phyloP scores from a whole-genome alignment of 1,140 invertebrate species.

The Portunus trituberculatus region DNA sequence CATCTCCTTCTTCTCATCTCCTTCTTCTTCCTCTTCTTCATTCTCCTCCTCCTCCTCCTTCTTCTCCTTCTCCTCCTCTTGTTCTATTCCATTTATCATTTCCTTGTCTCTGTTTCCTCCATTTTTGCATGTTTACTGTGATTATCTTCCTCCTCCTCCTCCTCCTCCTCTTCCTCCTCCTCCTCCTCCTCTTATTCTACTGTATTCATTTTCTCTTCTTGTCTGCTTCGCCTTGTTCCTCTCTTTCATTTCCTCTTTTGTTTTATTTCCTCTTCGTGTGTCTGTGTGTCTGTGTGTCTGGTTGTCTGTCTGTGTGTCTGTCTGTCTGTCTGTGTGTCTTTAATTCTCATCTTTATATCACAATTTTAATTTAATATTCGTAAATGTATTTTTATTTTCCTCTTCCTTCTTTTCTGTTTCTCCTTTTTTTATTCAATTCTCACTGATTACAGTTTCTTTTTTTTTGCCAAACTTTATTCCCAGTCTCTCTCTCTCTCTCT shows the following conservation, averaged over 20 bases:
- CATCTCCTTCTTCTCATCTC: conserved; percentile 2
- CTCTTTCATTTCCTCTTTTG: neutral
- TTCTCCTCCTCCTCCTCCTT: neutral
- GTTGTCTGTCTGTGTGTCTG: neutral
- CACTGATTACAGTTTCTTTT: no score
- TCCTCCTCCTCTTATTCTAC: neutral
- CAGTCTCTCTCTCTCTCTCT: no score
- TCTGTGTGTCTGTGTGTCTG: conserved; percentile 7
- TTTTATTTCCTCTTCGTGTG: neutral
- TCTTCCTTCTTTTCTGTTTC: no score
- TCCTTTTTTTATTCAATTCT: no score
- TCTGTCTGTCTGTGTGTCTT: neutral
- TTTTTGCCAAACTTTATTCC: no score
- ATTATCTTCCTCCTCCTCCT: neutral
- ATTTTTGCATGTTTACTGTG: no score
- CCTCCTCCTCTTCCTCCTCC: neutral
- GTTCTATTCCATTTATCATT: neutral
- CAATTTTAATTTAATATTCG: no score
- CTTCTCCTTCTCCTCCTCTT: neutral
- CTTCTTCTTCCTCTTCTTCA: neutral
- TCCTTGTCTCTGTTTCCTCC: neutral
- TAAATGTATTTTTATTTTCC: no score
- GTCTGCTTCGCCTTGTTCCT: neutral
- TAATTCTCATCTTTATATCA: neutral
- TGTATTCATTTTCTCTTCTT: neutral